Base-by-base conservation (phyloP, 2,888 invertebrate genomes). In the Hedychridium roseum region DNA sequence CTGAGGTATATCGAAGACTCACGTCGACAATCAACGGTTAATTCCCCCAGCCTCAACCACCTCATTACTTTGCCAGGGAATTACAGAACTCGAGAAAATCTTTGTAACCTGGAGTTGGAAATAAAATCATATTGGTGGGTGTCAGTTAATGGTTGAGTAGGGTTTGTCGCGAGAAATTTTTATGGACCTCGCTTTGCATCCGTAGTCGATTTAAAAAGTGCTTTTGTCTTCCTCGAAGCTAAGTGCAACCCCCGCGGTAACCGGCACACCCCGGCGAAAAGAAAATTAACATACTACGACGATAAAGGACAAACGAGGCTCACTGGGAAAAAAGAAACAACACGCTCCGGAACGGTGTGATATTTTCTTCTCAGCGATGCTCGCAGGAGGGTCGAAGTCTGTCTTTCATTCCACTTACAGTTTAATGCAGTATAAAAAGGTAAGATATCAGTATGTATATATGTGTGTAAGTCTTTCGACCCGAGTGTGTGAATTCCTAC, bases 241-340 rank as follows among this genome's bases (percentile, higher is more conserved):
- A 30, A n/a, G 4, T 4, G 7, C 9, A 11, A 11, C 30, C 30
- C 15, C 3, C 6, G 43, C 27, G 38, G 27, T 7, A 36, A 43
- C 14, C 18, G 31, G 26, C 23, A 37, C 35, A 20, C 37, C 35
- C 44, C 47, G 20, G 36, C 27, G 49, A 54, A 53, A 61, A 66
- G 68, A 69, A 71, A 69, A 71, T 71, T 71, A 71, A 62, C 71
- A 71, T 71, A 69, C 69, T 61, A 31, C 48, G 50, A 54, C 71
- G 54, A 71, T 71, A 71, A 71, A 71, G 59, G 61, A 67, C 61
- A 58, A 55, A 46, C 43, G 37, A 39, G 48, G 43, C 34, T 51
- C 57, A 58, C 55, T 51, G 48, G 59, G 57, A 64, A 68, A 63
- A 64, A 63, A 65, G 70, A 68, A 61, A 63, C 63, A 66, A 63